A percentile compares a stretch with the other conserved stretches of the same genome.
These are phyloP conservation scores for Ridgeia piscesae DNA, from an alignment of 1,140 invertebrate genomes.

Conservation along the genomic window DNA sequence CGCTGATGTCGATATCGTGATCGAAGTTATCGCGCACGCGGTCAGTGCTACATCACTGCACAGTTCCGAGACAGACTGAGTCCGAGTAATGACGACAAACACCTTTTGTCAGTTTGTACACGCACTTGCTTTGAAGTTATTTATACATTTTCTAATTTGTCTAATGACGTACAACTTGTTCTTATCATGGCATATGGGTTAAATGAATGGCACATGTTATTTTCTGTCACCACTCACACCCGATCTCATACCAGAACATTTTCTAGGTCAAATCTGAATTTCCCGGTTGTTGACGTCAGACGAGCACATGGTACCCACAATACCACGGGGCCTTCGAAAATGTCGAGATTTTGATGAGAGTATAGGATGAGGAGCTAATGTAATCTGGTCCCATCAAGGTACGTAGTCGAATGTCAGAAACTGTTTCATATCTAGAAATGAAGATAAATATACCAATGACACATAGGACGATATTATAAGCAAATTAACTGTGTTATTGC, in stretches of 20 bases:
- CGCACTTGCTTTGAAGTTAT: background rate
- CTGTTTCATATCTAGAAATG: background rate
- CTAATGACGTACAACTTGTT: background rate
- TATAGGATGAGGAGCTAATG: slow-evolving; percentile 24
- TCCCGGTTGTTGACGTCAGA: slow-evolving; percentile 28
- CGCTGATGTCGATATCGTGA: too few relatives aligned
- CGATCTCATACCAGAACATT: background rate
- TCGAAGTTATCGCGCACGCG: too few relatives aligned
- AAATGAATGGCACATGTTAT: background rate
- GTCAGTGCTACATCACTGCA: too few relatives aligned
- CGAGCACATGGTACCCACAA: slow-evolving; percentile 28
- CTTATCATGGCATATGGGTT: background rate
- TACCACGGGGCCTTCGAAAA: slow-evolving; percentile 24
- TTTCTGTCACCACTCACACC: background rate
- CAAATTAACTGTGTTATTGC: background rate
- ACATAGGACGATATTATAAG: background rate
- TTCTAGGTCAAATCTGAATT: slow-evolving; percentile 18
- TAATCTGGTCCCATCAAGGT: slow-evolving; percentile 29
- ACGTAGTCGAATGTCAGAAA: slow-evolving; percentile 23
- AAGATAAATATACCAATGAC: background rate
- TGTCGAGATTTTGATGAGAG: slow-evolving; percentile 24
- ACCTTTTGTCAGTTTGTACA: background rate
- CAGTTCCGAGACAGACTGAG: too few relatives aligned
- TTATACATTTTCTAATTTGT: background rate
- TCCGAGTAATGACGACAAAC: too few relatives aligned